Base-by-base conservation (phyloP, 64 coral and sea anemone genomes). In the Montipora capricornis region DNA sequence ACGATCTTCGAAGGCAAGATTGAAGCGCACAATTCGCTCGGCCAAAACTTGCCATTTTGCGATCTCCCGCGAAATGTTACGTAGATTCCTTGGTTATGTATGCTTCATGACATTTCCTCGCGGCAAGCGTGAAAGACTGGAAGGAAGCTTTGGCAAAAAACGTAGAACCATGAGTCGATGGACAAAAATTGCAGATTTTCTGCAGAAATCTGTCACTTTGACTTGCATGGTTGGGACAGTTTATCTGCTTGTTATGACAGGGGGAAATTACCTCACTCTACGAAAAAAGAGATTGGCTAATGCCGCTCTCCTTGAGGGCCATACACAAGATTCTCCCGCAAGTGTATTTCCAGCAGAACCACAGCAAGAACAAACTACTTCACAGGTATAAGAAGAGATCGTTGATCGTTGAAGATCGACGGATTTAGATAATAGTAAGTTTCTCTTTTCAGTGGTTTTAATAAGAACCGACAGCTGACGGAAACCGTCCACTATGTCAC, bases 141-240 rank as follows among this genome's bases (percentile, higher is more conserved):
- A 15, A 64, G 4, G 14, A 37, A 37, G 37, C 37, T 37, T 37
- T 37, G 37, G 37, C 29, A 29, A 55, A 55, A 55, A 10, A 55
- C 52, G 52, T 10, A 1, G 10, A 55, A 10, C 6, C 15, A 82
- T 82, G 92, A 77, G 73, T 62, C 53, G 78, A 13, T 52, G 87
- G 15, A 81, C 92, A 16, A 98, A 78, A 92, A 71, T 91, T 73
- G 96, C 96, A 0, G 88, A 93, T 20, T 95, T 95, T 95, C 89
- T 83, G 17, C 96, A 98, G 53, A 95, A 79, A 79, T 89, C 96
- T 15, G 84, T 98, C 83, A 75, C 96, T 50, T 95, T 98, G 37
- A 90, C 93, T 8, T 84, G 94, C 48, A 89, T 90, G 75, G 89
- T 77, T 1, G 51, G 79, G 12, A 78, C 89, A 76, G 74, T 94